Percentiles rank a stretch among this genome's conserved stretches.
These are phyloP conservation scores for Proterorhinus semilunaris DNA, from an alignment of 2,113 vertebrate species.

Conservation along the genomic window DNA sequence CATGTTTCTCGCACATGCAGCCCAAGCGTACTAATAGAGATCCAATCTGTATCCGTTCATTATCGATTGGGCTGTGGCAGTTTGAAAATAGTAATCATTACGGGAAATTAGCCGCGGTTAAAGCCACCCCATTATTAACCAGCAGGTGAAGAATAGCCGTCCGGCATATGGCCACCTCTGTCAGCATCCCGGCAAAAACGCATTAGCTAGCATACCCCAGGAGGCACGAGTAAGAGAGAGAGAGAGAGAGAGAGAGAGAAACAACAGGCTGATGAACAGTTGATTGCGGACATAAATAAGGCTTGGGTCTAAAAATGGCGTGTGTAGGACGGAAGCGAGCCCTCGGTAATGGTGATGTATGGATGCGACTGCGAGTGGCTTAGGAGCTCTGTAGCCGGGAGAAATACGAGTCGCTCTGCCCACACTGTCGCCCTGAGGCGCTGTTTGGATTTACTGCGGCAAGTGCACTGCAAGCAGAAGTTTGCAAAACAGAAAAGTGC, in stretches of 20 bases:
- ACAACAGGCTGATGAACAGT: conserved; percentile 37
- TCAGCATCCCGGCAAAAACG: conserved; percentile 7
- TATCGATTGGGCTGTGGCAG: conserved; percentile 52
- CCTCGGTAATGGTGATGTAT: conserved; percentile 57
- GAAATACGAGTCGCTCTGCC: conserved; percentile 43
- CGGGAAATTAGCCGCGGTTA: conserved; percentile 63
- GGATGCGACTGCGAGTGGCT: conserved; percentile 28
- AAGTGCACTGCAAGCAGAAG: conserved; percentile 15
- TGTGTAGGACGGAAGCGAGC: conserved; percentile 27
- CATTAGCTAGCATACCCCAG: conserved; percentile 28
- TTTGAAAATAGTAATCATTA: conserved; percentile 61
- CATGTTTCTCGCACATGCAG: conserved; percentile 7
- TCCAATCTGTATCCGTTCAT: conserved; percentile 60
- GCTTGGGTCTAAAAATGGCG: conserved; percentile 35
- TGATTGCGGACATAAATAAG: conserved; percentile 56
- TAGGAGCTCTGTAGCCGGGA: conserved; percentile 37
- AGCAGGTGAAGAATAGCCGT: conserved; percentile 48
- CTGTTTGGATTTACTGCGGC: conserved; percentile 42
- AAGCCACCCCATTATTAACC: conserved; percentile 64
- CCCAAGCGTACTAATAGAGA: conserved; percentile 37
- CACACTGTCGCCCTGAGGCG: conserved; percentile 45
- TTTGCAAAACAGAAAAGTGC: neutral
- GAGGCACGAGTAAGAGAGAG: conserved; percentile 9
- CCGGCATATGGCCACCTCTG: conserved; percentile 24
- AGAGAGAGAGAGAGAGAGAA: too few species aligned